These are phyloP conservation scores for Spodoptera frugiperda DNA, from an alignment of 1,140 invertebrate species.

Conservation along the genomic window DNA sequence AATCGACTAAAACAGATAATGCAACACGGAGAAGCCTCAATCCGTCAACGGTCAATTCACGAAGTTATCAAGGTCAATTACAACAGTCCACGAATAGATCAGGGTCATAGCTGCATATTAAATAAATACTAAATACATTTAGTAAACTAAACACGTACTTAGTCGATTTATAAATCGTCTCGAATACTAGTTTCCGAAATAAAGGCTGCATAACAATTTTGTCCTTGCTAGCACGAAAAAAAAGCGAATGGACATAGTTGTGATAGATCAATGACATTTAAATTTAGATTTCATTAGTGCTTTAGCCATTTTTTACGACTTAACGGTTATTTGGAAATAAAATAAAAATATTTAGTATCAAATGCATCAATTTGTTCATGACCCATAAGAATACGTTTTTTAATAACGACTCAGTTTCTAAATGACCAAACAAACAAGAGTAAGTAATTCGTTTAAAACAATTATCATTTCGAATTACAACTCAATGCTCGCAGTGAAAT, in stretches of 20 bases:
- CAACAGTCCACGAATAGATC: constrained; percentile 41
- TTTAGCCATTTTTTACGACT: background rate
- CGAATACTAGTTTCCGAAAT: constrained; percentile 41
- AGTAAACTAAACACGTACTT: constrained; percentile 42
- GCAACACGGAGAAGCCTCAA: background rate
- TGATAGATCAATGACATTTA: background rate
- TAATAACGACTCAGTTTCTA: background rate
- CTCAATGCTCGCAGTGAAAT: constrained; percentile 2
- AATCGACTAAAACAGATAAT: constrained; percentile 17
- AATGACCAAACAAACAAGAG: too few relatives aligned
- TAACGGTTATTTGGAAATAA: background rate
- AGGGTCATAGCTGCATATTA: constrained; percentile 42
- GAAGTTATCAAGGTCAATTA: constrained; percentile 46
- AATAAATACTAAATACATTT: constrained; percentile 19
- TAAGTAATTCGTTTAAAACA: background rate
- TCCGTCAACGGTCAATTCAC: constrained; percentile 47
- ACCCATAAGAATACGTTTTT: too few relatives aligned
- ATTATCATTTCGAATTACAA: background rate
- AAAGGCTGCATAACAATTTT: constrained; percentile 43
- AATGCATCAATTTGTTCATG: too few relatives aligned
- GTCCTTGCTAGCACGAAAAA: constrained; percentile 39
- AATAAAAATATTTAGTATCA: too few relatives aligned
- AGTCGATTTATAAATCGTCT: constrained; percentile 35
- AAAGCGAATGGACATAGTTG: constrained; percentile 2
- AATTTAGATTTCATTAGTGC: constrained; percentile 10